Evolutionary conservation across 2,888 invertebrate genomes (phyloP).

Genomic region (Trichopoda pennipes): DNA sequence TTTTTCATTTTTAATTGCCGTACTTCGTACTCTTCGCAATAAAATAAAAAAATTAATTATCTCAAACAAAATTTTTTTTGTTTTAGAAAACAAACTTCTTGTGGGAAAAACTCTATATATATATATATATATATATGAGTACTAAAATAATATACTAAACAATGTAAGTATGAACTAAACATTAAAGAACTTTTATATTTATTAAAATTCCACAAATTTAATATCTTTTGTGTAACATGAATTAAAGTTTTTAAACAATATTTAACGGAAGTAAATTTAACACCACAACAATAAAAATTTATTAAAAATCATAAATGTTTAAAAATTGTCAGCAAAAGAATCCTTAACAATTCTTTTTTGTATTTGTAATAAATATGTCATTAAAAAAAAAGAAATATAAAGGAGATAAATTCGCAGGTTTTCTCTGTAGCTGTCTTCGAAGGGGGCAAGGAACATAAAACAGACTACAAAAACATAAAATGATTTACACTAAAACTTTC

Average conservation of each 20-base stretch:
- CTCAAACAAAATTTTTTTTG: too few species aligned
- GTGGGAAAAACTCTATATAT: too few species aligned
- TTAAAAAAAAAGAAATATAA: too few species aligned
- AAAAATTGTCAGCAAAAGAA: conserved; percentile 50
- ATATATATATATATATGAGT: too few species aligned
- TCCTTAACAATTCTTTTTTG: conserved; percentile 36
- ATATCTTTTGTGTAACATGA: neutral
- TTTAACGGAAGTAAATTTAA: conserved; percentile 50
- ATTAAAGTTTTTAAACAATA: conserved; percentile 7
- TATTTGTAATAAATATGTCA: conserved; percentile 17
- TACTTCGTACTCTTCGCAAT: too few species aligned
- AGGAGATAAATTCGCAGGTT: neutral
- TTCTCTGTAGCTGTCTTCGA: conserved; percentile 17
- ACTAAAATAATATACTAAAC: too few species aligned
- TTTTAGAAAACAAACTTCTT: too few species aligned
- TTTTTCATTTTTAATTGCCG: too few species aligned
- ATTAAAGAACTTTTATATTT: too few species aligned
- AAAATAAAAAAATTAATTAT: too few species aligned
- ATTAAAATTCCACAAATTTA: too few species aligned
- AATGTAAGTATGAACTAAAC: too few species aligned
- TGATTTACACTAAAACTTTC: conserved; percentile 72
- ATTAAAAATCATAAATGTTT: conserved; percentile 40
- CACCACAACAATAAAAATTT: conserved; percentile 33
- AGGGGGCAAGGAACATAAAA: conserved; percentile 11
- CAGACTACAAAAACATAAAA: conserved; percentile 59